Evolutionary conservation across 2,113 vertebrate species (phyloP).

Genomic region (Benitochromis conjunctus): DNA sequence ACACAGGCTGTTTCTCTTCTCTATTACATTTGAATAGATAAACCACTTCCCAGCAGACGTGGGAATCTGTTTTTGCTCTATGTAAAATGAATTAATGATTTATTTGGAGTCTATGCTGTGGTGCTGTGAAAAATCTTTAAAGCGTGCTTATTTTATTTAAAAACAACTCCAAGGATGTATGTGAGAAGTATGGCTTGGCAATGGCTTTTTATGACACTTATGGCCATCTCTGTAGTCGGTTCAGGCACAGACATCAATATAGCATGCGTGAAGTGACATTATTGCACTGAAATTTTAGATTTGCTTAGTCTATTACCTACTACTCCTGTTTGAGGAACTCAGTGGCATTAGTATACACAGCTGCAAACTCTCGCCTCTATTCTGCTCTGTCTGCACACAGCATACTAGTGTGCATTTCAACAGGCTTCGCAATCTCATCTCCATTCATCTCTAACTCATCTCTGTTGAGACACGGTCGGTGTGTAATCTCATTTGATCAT

Average conservation of each 20-base stretch:
- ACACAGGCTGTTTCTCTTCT: conserved; percentile 25
- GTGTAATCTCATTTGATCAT: conserved; percentile 41
- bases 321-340: conserved; percentile 13
- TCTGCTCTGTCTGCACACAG: conserved; percentile 31
- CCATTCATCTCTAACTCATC: conserved; percentile 33
- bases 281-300: background rate
- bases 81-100: conserved; percentile 59
- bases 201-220: background rate
- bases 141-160: conserved; percentile 17
- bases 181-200: background rate
- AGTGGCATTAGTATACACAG: conserved; percentile 52
- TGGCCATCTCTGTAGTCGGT: background rate
- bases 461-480: conserved; percentile 16
- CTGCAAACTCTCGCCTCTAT: conserved; percentile 18
- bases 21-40: conserved; percentile 25
- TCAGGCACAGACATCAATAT: conserved; percentile 2
- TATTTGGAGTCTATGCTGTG: conserved; percentile 21
- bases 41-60: conserved; percentile 25
- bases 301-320: background rate
- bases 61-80: background rate
- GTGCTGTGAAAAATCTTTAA: conserved; percentile 43
- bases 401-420: conserved; percentile 52
- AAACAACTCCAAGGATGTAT: background rate
- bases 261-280: background rate
- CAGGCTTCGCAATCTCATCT: conserved; percentile 33